A percentile compares a stretch with the other conserved stretches of the same genome.
Conservation (phyloP, 1,140 invertebrate genomes). For the Drosophila persimilis region DNA sequence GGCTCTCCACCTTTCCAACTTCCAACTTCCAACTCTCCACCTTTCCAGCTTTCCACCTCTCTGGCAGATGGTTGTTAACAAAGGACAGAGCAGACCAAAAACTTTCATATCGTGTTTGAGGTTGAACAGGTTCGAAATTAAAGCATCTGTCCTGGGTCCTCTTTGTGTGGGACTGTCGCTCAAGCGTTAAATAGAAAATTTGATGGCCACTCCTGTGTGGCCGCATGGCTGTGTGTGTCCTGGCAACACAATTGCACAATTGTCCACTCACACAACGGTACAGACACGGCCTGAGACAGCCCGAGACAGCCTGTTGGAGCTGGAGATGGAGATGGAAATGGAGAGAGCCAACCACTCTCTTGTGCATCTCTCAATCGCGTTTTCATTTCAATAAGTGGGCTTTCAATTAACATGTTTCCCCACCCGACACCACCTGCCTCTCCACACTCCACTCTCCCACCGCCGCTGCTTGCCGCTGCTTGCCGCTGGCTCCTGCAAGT, state of each 20-base stretch:
- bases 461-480: slow-evolving; percentile 3
- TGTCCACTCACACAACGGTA: slow-evolving; percentile 20
- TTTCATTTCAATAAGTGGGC: slow-evolving; percentile 73
- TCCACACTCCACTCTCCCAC: background rate
- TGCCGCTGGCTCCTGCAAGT: slow-evolving; percentile 24
- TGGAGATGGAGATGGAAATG: background rate
- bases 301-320: slow-evolving; percentile 4
- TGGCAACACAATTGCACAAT: slow-evolving; percentile 46
- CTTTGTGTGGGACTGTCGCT: slow-evolving; percentile 39
- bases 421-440: background rate
- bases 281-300: background rate
- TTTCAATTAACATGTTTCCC: slow-evolving; percentile 72
- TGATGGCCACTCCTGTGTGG: slow-evolving; percentile 49
- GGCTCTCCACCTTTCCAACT: background rate
- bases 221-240: slow-evolving; percentile 25
- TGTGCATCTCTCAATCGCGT: slow-evolving; percentile 22
- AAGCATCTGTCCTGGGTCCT: slow-evolving; percentile 38
- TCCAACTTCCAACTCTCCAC: background rate
- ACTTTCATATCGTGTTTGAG: slow-evolving; percentile 65
- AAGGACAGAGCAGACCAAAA: slow-evolving; percentile 30
- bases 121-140: slow-evolving; percentile 62
- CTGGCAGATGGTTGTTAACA: slow-evolving; percentile 26
- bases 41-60: background rate
- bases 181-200: slow-evolving; percentile 80
- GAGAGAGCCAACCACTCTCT: background rate